Percentiles rank a stretch among this genome's conserved stretches.
Evolutionary conservation across 2,113 vertebrate genomes (phyloP).

Genomic region (Fulica atra): DNA sequence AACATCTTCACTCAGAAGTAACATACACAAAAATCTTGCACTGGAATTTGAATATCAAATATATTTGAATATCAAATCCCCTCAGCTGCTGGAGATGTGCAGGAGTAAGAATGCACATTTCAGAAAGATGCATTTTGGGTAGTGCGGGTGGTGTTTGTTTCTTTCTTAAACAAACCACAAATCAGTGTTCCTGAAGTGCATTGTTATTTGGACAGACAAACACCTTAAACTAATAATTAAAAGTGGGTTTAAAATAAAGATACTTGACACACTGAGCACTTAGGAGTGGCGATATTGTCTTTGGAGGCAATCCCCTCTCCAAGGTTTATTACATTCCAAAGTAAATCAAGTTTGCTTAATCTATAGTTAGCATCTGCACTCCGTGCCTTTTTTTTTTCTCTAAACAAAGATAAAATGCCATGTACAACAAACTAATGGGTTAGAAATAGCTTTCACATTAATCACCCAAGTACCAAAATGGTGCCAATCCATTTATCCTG

Average conservation of each 20-base stretch:
- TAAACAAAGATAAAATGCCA: slow-evolving; percentile 6
- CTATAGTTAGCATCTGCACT: neutral
- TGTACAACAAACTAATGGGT: neutral
- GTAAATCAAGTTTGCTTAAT: neutral
- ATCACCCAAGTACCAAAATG: neutral
- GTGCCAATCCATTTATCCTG: slow-evolving; percentile 23
- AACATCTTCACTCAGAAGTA: neutral
- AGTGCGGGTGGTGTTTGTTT: neutral
- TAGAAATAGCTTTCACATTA: slow-evolving; percentile 28
- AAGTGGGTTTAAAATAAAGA: neutral
- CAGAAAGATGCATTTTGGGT: neutral
- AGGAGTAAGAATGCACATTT: neutral
- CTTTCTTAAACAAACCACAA: neutral
- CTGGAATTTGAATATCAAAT: neutral
- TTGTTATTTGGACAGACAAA: neutral
- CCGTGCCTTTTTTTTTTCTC: neutral
- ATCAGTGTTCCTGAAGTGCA: neutral
- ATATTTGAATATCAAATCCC: neutral
- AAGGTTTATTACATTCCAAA: neutral
- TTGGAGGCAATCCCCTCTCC: neutral
- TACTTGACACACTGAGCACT: neutral
- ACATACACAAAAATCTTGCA: neutral
- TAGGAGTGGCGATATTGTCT: neutral
- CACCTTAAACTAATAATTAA: neutral
- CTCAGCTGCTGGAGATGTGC: neutral